Evolutionary conservation across 2,888 invertebrate genomes (phyloP).

Genomic region (Agriopis marginaria): DNA sequence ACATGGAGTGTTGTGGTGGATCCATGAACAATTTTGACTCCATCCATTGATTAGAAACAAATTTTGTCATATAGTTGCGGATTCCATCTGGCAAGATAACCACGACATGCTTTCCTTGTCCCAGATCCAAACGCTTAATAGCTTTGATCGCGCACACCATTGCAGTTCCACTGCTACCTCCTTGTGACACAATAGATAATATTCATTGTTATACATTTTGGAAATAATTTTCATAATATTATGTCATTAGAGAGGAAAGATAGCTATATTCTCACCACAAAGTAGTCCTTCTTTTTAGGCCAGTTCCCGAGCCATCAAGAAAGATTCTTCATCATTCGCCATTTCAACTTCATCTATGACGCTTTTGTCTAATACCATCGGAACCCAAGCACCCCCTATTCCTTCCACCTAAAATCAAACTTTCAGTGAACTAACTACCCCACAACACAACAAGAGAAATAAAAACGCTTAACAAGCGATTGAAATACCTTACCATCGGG

Average conservation of each 20-base stretch:
- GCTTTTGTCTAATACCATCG: constrained; percentile 92
- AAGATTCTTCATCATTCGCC: constrained; percentile 92
- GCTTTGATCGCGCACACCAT: constrained; percentile 90
- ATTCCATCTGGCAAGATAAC: constrained; percentile 95
- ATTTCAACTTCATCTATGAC: constrained; percentile 93
- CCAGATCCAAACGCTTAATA: constrained; percentile 89
- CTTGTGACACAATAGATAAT: constrained; percentile 72
- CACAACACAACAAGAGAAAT: background rate
- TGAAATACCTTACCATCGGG: background rate
- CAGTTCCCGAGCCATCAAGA: constrained; percentile 92
- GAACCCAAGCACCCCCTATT: constrained; percentile 97
- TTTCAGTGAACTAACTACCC: background rate
- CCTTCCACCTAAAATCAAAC: constrained; percentile 85
- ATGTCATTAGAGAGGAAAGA: too few relatives aligned
- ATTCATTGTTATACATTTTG: too few relatives aligned
- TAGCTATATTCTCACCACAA: constrained; percentile 86
- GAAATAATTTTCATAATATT: too few relatives aligned
- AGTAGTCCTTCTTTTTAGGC: constrained; percentile 96
- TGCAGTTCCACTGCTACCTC: constrained; percentile 95
- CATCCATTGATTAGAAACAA: constrained; percentile 97
- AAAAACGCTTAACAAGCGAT: background rate
- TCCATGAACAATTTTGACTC: constrained; percentile 88
- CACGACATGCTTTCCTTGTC: constrained; percentile 93
- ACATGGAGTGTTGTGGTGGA: constrained; percentile 51
- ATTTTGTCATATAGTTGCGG: constrained; percentile 98